Base-by-base conservation (phyloP, 1,140 invertebrate species). In the Tribolium madens region DNA sequence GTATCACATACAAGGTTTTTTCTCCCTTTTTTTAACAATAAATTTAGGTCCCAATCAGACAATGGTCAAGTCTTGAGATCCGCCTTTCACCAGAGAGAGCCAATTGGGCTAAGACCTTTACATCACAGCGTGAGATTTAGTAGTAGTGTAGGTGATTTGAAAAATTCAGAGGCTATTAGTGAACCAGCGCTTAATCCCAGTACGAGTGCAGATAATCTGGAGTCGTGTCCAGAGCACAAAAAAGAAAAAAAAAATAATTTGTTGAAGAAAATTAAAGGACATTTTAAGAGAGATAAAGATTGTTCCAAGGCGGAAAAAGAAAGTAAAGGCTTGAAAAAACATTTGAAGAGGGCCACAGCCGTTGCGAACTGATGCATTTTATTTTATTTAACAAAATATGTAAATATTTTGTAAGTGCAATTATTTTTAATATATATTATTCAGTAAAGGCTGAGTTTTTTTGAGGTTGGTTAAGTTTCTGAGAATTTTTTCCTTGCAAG, bases 201-300 rank as follows among this genome's bases (percentile, higher is more conserved):
- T 36, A 78, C 79, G 6, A 79, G 78, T 75, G 75, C 78, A 17
- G 78, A 75, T 31, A 79, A 73, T 73, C 13, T 80, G 42, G 76
- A 53, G 46, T 47, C 26, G 14, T 70, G 70, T 57, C 12, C 52
- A 31, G 75, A 77, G 4, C 76, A 73, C 13, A 53, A 71, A 17
- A 76, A 57, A n/a, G 71, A 75, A 53, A 57, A 69, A 10, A 76
- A 72, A 21, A 6, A 13, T 9, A 69, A 47, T 10, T 78, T 68
- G 48, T 78, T 74, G 4, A 79, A 79, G 13, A 79, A 71, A 46
- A 18, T 81, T 21, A 73, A 71, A 68, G 21, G 46, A 15, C 17
- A 26, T 36, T 50, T 14, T 3, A 52, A 53, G 15, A 31, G 53
- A 13, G 46, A 21, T 6, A 46, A 42, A n/a, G 36, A 42, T 42